A percentile compares a stretch with the other conserved stretches of the same genome.
Conservation (phyloP, 2,113 vertebrate species). For the Girardinichthys multiradiatus region DNA sequence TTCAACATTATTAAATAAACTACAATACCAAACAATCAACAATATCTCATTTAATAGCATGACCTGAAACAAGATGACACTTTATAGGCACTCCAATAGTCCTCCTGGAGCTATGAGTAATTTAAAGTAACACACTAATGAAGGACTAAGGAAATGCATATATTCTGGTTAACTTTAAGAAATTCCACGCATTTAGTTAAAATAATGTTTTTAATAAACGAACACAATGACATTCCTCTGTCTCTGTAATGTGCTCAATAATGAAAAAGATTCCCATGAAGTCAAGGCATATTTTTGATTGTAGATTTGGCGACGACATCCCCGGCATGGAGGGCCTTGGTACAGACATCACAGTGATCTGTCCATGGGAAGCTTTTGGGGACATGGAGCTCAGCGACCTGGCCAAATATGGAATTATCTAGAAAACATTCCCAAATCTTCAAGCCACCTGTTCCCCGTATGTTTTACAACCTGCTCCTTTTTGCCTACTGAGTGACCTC, state of each 20-base stretch:
- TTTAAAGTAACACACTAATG: neutral
- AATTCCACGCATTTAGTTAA: neutral
- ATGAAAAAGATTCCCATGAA: too few species aligned
- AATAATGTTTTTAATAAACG: neutral
- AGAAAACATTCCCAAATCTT: neutral
- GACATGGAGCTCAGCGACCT: conserved; percentile 95
- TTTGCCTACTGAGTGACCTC: neutral
- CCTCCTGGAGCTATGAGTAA: neutral
- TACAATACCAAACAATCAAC: too few species aligned
- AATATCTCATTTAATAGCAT: too few species aligned
- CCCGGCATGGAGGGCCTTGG: conserved; percentile 95
- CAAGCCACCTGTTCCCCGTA: neutral
- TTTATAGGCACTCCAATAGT: neutral
- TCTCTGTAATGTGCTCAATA: conserved; percentile 3
- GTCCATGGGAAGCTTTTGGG: conserved; percentile 95
- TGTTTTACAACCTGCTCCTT: neutral
- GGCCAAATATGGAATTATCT: conserved; percentile 90
- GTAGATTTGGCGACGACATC: conserved; percentile 94
- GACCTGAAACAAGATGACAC: too few species aligned
- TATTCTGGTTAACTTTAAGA: neutral
- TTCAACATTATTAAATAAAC: neutral
- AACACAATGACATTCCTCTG: neutral
- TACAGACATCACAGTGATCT: conserved; percentile 95
- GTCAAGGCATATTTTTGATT: neutral
- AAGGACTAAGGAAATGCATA: neutral